These are phyloP conservation scores for Papilio polytes DNA, from an alignment of 1,140 invertebrate genomes.

Conservation along the genomic window DNA sequence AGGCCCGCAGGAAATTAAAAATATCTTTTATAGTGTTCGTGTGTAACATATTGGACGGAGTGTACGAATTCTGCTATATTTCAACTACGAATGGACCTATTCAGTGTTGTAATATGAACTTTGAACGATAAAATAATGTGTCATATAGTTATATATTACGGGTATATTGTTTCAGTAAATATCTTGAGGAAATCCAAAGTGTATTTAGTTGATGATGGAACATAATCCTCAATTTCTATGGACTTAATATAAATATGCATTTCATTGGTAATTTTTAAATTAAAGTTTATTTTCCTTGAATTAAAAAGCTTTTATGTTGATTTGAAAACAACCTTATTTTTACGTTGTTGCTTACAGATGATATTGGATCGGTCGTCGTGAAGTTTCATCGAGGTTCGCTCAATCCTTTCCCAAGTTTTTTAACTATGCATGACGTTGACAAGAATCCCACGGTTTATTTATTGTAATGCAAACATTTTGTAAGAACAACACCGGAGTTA, in stretches of 20 bases:
- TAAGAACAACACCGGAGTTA: neutral
- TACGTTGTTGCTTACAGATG: constrained; percentile 4
- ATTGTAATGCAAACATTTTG: neutral
- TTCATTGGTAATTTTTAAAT: no score
- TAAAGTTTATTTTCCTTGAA: neutral
- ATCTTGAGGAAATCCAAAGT: no score
- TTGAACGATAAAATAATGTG: neutral
- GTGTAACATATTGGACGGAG: neutral
- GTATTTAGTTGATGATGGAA: no score
- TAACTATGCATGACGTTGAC: neutral
- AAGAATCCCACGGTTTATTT: neutral
- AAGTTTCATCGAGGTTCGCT: constrained; percentile 5
- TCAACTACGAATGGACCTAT: constrained; percentile 8
- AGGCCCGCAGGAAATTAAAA: constrained; percentile 10
- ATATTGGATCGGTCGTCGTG: neutral
- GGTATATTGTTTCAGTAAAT: no score
- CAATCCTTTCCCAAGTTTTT: neutral
- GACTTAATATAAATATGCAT: no score
- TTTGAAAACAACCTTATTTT: neutral
- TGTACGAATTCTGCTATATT: constrained; percentile 4
- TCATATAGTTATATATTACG: no score
- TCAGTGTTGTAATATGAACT: neutral
- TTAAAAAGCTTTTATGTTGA: constrained; percentile 4
- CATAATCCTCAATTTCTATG: no score
- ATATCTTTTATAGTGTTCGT: constrained; percentile 22